Evolutionary conservation across 2,797 vertebrate genomes (phyloP).

Genomic region (Sebastes hubbsi): DNA sequence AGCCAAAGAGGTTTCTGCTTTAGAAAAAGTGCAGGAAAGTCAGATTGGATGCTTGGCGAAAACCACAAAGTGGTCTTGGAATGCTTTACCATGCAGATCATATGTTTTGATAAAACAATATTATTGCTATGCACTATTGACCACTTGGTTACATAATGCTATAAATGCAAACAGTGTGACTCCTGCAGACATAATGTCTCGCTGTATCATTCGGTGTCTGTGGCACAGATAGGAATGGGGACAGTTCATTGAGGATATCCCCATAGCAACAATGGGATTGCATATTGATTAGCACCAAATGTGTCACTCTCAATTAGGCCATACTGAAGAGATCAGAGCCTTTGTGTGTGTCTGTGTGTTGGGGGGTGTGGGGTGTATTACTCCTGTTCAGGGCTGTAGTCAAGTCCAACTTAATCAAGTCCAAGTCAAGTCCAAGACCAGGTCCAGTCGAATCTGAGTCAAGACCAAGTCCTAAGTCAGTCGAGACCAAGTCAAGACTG

Average conservation of each 20-base stretch:
- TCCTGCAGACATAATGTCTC: background rate
- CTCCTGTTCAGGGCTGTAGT: no score
- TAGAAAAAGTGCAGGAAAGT: background rate
- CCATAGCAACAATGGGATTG: constrained; percentile 24
- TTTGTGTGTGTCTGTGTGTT: background rate
- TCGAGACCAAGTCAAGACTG: no score
- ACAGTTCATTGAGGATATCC: constrained; percentile 32
- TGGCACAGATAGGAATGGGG: background rate
- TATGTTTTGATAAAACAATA: constrained; percentile 5
- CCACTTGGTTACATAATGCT: constrained; percentile 30
- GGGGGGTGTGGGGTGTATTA: no score
- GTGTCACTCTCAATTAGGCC: constrained; percentile 54
- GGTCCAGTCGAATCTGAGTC: no score
- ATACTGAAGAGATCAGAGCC: constrained; percentile 11
- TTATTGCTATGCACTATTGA: constrained; percentile 19
- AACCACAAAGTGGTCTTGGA: constrained; percentile 20
- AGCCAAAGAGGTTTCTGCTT: constrained; percentile 22
- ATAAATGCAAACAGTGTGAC: constrained; percentile 11
- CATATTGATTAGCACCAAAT: constrained; percentile 54
- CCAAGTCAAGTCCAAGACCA: no score
- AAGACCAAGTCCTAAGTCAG: no score
- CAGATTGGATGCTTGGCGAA: background rate
- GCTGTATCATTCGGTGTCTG: background rate
- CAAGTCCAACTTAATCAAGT: no score
- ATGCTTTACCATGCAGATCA: constrained; percentile 25